Evolutionary conservation across 2,113 vertebrate genomes (phyloP).

Genomic region (Etheostoma spectabile): DNA sequence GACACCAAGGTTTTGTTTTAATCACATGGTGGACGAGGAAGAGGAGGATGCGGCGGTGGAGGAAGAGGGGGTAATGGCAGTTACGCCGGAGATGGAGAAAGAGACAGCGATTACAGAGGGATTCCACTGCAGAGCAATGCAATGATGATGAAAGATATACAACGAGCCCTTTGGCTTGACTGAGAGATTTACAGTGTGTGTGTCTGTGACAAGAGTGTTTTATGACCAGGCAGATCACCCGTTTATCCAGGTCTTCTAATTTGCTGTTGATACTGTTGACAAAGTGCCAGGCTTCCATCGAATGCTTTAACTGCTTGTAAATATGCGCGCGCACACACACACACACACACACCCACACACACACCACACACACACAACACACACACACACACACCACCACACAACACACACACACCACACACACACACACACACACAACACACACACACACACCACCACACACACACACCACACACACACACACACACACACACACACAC

Average conservation of each 20-base stretch:
- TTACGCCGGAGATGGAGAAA: slow-evolving; percentile 7
- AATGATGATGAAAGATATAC: slow-evolving; percentile 40
- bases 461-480: background rate
- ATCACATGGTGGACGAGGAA: slow-evolving; percentile 44
- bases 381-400: background rate
- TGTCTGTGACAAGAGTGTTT: background rate
- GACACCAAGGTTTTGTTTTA: slow-evolving; percentile 47
- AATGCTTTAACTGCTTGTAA: slow-evolving; percentile 16
- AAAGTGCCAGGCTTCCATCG: slow-evolving; percentile 25
- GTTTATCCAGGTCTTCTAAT: slow-evolving; percentile 23
- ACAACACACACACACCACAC: background rate
- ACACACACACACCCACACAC: background rate
- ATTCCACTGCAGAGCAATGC: slow-evolving; percentile 43
- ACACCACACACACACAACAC: background rate
- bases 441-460: background rate
- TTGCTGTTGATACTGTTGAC: slow-evolving; percentile 23
- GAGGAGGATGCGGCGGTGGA: background rate
- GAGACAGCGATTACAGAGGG: slow-evolving; percentile 29
- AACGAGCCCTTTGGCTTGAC: slow-evolving; percentile 19
- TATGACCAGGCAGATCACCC: slow-evolving; percentile 25
- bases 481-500: background rate
- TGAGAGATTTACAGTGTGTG: slow-evolving; percentile 30
- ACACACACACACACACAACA: background rate
- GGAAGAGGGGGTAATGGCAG: background rate
- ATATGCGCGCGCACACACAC: background rate